Conservation (phyloP, 2,113 vertebrate species). For the Poeciliopsis turrubarensis region DNA sequence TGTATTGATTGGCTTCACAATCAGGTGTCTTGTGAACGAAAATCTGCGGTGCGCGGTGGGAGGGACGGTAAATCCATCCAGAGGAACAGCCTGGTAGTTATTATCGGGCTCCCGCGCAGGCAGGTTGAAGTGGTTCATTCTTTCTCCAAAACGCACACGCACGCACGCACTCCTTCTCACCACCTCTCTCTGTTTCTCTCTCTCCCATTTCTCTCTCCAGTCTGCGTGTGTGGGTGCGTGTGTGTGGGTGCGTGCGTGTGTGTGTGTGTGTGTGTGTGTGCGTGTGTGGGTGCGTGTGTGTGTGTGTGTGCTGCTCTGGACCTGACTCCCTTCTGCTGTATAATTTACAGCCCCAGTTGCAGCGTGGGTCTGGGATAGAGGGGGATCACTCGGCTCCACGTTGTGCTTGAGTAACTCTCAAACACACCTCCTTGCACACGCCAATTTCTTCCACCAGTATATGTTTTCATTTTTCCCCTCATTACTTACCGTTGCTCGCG, state of each 20-base stretch:
- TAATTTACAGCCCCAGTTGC: slow-evolving; percentile 33
- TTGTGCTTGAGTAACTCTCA: slow-evolving; percentile 38
- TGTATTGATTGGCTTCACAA: slow-evolving; percentile 30
- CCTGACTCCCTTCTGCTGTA: slow-evolving; percentile 30
- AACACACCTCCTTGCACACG: slow-evolving; percentile 3
- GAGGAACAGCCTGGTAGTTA: slow-evolving; percentile 39
- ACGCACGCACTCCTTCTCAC: not conserved
- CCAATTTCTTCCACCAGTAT: not conserved
- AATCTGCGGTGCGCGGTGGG: slow-evolving; percentile 22
- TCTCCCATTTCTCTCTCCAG: slow-evolving; percentile 8
- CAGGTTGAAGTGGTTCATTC: slow-evolving; percentile 58
- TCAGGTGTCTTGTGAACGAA: slow-evolving; percentile 35
- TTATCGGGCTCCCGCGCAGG: slow-evolving; percentile 43
- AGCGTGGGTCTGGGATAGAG: slow-evolving; percentile 30
- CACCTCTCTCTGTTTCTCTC: not conserved
- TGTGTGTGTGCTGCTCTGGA: slow-evolving; percentile 13
- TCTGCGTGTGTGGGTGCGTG: slow-evolving; percentile 1
- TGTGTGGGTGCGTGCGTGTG: not conserved
- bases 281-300: slow-evolving; percentile 9
- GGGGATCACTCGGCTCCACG: slow-evolving; percentile 20
- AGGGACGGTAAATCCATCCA: slow-evolving; percentile 45
- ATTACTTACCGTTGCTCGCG: not conserved
- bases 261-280: slow-evolving; percentile 15
- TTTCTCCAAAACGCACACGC: slow-evolving; percentile 37
- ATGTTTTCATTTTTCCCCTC: not conserved